Conservation (phyloP, 2,113 vertebrate genomes). For the Neodon shergylaensis region DNA sequence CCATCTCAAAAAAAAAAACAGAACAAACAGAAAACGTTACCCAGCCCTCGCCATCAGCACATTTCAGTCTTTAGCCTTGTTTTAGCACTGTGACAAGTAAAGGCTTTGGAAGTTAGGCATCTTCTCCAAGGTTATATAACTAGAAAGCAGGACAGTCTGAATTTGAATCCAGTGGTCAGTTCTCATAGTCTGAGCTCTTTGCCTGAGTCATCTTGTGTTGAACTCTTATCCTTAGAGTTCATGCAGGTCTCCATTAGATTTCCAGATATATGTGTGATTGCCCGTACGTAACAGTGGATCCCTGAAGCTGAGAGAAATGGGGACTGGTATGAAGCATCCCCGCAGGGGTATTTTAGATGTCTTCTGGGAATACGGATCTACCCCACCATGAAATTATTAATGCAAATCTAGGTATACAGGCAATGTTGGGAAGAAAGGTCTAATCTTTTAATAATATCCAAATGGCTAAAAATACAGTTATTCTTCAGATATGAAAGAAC, state of each 20-base stretch:
- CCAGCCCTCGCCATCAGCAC: neutral
- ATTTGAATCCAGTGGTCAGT: neutral
- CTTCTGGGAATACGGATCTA: neutral
- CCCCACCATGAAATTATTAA: neutral
- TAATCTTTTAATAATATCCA: constrained; percentile 24
- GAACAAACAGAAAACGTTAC: neutral
- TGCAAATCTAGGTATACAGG: neutral
- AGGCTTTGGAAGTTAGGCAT: neutral
- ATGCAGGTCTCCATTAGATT: neutral
- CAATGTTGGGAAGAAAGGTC: neutral
- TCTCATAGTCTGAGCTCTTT: neutral
- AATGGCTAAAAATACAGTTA: constrained; percentile 2
- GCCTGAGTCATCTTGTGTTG: neutral
- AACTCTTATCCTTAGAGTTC: neutral
- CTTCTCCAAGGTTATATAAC: neutral
- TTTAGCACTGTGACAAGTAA: neutral
- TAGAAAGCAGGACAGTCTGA: constrained; percentile 19
- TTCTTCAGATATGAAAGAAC: constrained; percentile 1
- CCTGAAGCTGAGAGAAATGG: neutral
- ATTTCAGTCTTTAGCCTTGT: neutral
- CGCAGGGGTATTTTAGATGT: neutral
- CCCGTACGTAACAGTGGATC: neutral
- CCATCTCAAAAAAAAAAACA: neutral
- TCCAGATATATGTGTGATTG: neutral
- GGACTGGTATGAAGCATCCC: neutral